phyloP scores from a whole-genome alignment of 2,888 invertebrate species.

The Hyposoter didymator region DNA sequence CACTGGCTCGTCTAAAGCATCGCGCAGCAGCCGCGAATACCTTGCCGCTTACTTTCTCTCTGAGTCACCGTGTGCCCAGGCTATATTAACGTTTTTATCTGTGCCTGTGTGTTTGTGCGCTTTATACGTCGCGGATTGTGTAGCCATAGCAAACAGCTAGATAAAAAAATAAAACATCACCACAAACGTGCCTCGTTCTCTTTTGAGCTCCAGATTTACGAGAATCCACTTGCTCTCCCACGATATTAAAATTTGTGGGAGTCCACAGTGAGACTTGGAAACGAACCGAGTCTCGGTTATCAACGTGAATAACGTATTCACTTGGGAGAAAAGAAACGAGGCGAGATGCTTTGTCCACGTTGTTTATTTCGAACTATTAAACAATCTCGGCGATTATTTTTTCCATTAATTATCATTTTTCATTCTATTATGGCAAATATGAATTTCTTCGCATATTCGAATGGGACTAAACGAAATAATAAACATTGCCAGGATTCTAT shows the following conservation, averaged over 20 bases:
- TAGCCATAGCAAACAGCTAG: constrained; percentile 32
- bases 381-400: background rate
- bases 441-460: background rate
- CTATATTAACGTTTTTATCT: constrained; percentile 66
- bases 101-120: constrained; percentile 39
- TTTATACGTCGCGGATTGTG: constrained; percentile 41
- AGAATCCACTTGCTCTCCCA: constrained; percentile 58
- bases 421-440: background rate
- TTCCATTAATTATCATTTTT: background rate
- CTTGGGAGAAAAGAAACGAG: background rate
- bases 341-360: background rate
- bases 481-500: constrained; percentile 52
- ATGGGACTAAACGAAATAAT: background rate
- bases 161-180: constrained; percentile 29
- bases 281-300: background rate
- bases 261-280: background rate
- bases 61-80: constrained; percentile 74
- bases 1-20: constrained; percentile 74
- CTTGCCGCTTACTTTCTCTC: constrained; percentile 79
- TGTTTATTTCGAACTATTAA: background rate
- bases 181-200: constrained; percentile 27
- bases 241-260: constrained; percentile 14
- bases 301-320: background rate
- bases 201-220: constrained; percentile 13
- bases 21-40: constrained; percentile 73